Evolutionary conservation across 2,113 vertebrate species (phyloP).

Genomic region (Tragelaphus scriptus): DNA sequence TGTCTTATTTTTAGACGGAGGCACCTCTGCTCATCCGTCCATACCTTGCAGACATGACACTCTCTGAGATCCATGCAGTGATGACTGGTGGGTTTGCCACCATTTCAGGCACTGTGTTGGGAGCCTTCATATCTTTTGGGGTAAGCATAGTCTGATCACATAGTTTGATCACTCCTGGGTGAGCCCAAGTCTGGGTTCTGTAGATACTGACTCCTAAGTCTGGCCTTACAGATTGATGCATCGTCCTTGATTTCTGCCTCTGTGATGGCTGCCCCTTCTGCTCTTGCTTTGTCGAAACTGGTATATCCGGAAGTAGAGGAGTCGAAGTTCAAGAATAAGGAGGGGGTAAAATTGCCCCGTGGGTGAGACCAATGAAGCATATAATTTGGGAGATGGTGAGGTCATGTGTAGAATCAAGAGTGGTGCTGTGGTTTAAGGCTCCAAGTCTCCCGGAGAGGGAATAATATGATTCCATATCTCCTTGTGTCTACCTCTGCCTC

Average conservation of each 20-base stretch:
- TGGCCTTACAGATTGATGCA: constrained; percentile 84
- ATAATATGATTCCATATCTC: neutral
- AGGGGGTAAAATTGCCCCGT: constrained; percentile 71
- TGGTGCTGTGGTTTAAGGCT: neutral
- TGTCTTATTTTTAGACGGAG: constrained; percentile 83
- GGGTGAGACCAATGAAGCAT: constrained; percentile 71
- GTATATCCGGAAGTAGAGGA: constrained; percentile 93
- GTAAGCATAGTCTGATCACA: constrained; percentile 72
- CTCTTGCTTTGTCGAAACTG: constrained; percentile 92
- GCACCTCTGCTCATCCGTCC: constrained; percentile 92
- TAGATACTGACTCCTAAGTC: neutral
- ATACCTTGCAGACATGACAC: constrained; percentile 91
- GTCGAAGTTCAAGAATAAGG: constrained; percentile 84
- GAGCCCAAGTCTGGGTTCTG: neutral
- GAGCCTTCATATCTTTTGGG: constrained; percentile 94
- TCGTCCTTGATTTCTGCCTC: constrained; percentile 92
- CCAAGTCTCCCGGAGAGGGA: neutral
- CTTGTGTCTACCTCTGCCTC: neutral
- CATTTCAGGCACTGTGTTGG: constrained; percentile 95
- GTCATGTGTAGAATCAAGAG: neutral
- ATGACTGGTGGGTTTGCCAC: constrained; percentile 96
- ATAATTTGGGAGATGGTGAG: neutral
- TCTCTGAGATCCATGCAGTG: constrained; percentile 93
- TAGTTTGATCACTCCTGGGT: neutral
- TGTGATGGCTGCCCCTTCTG: constrained; percentile 96